phyloP scores from a whole-genome alignment of 2,113 vertebrate genomes.

The Butastur rufipennis region DNA sequence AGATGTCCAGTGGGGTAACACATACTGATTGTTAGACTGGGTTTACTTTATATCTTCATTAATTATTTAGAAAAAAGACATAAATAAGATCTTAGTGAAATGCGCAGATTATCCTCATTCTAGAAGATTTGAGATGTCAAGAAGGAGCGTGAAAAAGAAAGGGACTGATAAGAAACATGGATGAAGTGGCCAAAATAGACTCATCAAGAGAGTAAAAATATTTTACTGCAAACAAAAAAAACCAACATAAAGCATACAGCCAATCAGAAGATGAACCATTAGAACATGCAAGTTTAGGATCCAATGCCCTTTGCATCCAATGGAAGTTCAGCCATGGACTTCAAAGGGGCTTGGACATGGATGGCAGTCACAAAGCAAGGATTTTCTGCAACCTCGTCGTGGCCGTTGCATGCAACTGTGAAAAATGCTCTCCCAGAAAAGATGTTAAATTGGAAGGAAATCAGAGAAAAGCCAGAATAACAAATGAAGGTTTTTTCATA shows the following conservation, averaged over 20 bases:
- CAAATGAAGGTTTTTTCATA: not conserved
- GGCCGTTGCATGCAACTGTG: not conserved
- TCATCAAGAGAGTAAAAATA: not conserved
- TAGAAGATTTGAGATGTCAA: not conserved
- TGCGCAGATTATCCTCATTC: not conserved
- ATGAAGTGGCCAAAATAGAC: not conserved
- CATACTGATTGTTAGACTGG: not conserved
- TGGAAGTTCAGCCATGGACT: not conserved
- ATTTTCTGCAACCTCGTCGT: not conserved
- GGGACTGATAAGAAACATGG: not conserved
- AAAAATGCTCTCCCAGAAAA: not conserved
- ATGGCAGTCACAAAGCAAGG: not conserved
- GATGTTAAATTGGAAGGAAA: not conserved
- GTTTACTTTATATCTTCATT: not conserved
- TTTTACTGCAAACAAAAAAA: not conserved
- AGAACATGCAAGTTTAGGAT: not conserved
- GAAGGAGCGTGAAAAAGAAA: not conserved
- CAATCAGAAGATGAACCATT: not conserved
- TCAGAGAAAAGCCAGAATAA: not conserved
- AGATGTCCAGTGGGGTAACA: not conserved
- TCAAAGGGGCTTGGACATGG: not conserved
- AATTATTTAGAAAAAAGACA: not conserved
- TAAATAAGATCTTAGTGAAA: not conserved
- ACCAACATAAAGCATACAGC: not conserved
- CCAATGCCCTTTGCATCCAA: not conserved